Evolutionary conservation across 2,888 invertebrate species (phyloP), one percentile per base, ranked within the genome.

Genomic region (Agonopterix alstromeriana): DNA sequence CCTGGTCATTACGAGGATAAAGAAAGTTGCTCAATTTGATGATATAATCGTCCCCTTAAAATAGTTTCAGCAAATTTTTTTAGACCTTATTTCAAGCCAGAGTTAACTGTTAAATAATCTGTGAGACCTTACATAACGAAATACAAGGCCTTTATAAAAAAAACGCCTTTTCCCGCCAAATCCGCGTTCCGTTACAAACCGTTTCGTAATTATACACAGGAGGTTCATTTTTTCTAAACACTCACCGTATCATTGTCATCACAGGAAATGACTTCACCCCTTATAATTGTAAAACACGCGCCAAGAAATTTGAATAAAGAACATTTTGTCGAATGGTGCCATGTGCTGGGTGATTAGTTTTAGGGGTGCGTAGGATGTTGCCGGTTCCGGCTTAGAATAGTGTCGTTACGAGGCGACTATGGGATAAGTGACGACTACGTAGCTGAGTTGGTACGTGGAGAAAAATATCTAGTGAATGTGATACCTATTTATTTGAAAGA

Each of bases 261-360:
- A 60, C 75, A 79, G 84, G 84, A 83, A 82, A 77, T 75, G 72
- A 77, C 73, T 73, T 71, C 79, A 77, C 77, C 80, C 77, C 74
- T 65, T 73, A 66, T 81, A 78, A 79, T 77, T 55, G 55, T 60
- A 65, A 60, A 64, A 56, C 79, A 73, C 79, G 79, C 67, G 78
- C 73, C 73, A 53, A 57, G 52, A 64, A 63, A 72, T 72, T 72
- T 65, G 57, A 67, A 69, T 61, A 70, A 65, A 71, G 70, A 69
- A 69, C 56, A 54, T 65, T 67, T 67, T 57, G 8, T 45, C 8
- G 38, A 38, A 42, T 12, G 0, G 42, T 7, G 11, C 8, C 42
- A 42, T 42, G 11, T 42, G 42, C 5, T 42, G 9, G 38, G n/a
- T 38, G 38, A n/a, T n/a, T 38, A 38, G 27, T 5, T 27, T 38